Conservation (phyloP, 1,140 invertebrate species). For the Mya arenaria region DNA sequence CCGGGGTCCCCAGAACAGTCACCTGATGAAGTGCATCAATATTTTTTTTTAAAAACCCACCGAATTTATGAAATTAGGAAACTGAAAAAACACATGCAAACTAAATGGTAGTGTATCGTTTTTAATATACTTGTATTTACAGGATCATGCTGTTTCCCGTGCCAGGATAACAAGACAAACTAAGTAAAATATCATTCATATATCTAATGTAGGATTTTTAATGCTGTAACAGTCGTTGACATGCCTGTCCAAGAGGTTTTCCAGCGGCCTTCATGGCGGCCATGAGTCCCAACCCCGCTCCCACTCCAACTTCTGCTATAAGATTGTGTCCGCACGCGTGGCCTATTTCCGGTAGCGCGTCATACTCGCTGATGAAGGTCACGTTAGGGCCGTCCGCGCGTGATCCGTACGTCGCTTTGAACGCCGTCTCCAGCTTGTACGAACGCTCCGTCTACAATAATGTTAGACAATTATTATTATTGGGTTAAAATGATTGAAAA, state of each 20-base stretch:
- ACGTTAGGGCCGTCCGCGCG: constrained; percentile 55
- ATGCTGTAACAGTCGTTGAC: background rate
- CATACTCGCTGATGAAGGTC: constrained; percentile 77
- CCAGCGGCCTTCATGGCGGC: constrained; percentile 59
- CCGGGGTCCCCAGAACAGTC: constrained; percentile 70
- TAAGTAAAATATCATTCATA: background rate
- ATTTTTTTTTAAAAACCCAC: too few relatives aligned
- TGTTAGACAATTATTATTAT: too few relatives aligned
- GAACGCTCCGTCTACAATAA: constrained; percentile 14
- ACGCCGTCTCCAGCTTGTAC: constrained; percentile 67
- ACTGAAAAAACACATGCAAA: background rate
- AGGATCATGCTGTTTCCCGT: background rate
- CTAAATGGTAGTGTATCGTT: background rate
- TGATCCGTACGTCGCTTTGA: constrained; percentile 62
- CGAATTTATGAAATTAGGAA: too few relatives aligned
- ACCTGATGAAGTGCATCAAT: too few relatives aligned
- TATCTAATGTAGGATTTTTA: background rate
- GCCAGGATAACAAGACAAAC: background rate
- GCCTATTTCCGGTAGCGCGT: constrained; percentile 76
- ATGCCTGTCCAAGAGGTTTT: constrained; percentile 48
- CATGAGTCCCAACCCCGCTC: constrained; percentile 71
- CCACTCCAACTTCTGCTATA: constrained; percentile 76
- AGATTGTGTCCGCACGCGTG: constrained; percentile 80
- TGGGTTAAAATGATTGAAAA: too few relatives aligned
- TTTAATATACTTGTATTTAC: background rate